Base-by-base conservation (phyloP, 1,140 invertebrate species). In the Drosophila guanche region DNA sequence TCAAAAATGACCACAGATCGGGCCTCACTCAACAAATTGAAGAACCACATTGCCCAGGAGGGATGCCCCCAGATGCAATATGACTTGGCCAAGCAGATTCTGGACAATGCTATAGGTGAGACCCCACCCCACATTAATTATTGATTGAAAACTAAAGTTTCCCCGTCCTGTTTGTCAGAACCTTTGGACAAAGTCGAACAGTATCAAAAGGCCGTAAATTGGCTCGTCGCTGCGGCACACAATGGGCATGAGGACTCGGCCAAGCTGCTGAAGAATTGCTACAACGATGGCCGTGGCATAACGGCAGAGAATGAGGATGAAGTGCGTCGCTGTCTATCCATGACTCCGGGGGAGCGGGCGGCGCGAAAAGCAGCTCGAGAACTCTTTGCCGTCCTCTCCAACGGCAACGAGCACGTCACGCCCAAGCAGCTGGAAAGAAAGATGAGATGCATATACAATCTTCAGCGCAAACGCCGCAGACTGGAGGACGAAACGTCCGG, bases 181-280 rank as follows among this genome's bases (percentile, higher is more conserved):
- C 92, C 93, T 29, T 25, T 81, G 33, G 68, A 65, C 12, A 67
- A 86, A 8, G 60, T 41, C 16, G 76, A 67, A 41, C 92, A 93
- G 46, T 93, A 92, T 71, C 92, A 93, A 69, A 93, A 93, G 60
- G 97, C 96, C 0, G 94, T 98, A 41, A 95, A 96, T 80, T 98
- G 97, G 97, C 90, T 98, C 5, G 95, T 97, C 12, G 95, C 95
- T 92, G 96, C 97, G 1, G 97, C 97, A 0, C 95, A 97, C 81
- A 96, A 98, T 91, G 97, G 97, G 2, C 97, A 97, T 90, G 93
- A 95, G 65, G 96, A 97, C 90, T 97, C 97, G 3, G 96, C 96
- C 22, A 94, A 94, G 57, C 93, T 97, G 74, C 92, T 98, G 29
- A 93, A 94, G 79, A 93, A 96, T 91, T 98, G 97, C 92, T 94